Conservation (phyloP, 1,140 invertebrate genomes). For the Lasioglossum albipes region DNA sequence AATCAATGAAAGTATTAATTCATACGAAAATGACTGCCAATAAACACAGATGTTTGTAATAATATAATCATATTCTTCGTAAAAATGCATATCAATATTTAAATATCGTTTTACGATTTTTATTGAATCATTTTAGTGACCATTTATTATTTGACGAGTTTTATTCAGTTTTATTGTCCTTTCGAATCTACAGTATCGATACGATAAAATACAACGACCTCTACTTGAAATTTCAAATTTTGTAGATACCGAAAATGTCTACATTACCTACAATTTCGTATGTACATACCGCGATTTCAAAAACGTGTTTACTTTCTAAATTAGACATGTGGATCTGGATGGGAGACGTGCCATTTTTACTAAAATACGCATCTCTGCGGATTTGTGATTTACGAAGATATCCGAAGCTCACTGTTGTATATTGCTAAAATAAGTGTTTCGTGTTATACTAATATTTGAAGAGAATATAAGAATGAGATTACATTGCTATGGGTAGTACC, state of each 20-base stretch:
- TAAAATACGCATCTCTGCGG: not conserved
- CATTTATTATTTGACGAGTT: no score
- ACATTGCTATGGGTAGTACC: not conserved
- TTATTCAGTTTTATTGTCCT: no score
- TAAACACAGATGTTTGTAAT: not conserved
- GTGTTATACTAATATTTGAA: not conserved
- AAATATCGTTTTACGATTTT: not conserved
- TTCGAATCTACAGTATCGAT: no score
- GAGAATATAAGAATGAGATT: not conserved
- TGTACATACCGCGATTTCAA: not conserved
- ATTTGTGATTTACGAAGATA: not conserved
- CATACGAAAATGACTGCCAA: not conserved
- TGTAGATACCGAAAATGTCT: not conserved
- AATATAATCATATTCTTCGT: not conserved
- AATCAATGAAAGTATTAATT: not conserved
- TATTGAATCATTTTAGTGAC: no score
- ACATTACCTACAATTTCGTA: constrained; percentile 3
- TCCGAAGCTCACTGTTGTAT: not conserved
- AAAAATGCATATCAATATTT: not conserved
- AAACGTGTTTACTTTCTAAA: not conserved
- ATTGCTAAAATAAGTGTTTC: not conserved
- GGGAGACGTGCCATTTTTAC: not conserved
- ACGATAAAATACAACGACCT: no score
- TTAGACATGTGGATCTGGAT: not conserved
- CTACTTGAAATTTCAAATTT: not conserved